Evolutionary conservation across 1,140 invertebrate genomes (phyloP).

Genomic region (Chymomyza costata): DNA sequence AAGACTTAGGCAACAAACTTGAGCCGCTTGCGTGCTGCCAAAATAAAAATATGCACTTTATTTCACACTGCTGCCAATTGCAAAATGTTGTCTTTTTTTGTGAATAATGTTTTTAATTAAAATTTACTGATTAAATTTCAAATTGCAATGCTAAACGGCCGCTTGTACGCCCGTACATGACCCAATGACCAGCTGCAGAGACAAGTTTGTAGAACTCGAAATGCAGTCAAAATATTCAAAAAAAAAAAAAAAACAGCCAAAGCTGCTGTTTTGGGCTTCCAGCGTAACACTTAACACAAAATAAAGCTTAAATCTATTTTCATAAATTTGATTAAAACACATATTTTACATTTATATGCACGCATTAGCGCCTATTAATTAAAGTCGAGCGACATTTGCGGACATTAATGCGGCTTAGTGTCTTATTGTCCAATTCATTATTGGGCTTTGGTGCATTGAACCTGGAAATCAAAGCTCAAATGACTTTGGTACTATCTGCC

Average conservation of each 20-base stretch:
- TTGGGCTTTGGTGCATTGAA: slow-evolving; percentile 30
- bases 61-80: slow-evolving; percentile 32
- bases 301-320: too few species aligned
- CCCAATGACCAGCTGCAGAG: slow-evolving; percentile 46
- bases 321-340: too few species aligned
- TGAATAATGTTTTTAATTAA: slow-evolving; percentile 59
- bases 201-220: too few species aligned
- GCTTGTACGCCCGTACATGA: slow-evolving; percentile 28
- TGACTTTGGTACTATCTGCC: too few species aligned
- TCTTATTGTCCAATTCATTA: too few species aligned
- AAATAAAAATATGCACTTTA: slow-evolving; percentile 45
- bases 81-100: too few species aligned
- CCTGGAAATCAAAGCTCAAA: slow-evolving; percentile 26
- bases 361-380: too few species aligned
- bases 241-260: not conserved
- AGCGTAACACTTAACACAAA: too few species aligned
- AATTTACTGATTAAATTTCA: slow-evolving; percentile 46
- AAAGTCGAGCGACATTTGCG: slow-evolving; percentile 14
- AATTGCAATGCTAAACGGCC: slow-evolving; percentile 16
- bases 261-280: too few species aligned
- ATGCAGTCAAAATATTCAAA: too few species aligned
- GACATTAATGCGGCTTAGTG: slow-evolving; percentile 34
- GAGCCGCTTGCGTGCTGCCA: not conserved
- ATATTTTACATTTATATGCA: too few species aligned
- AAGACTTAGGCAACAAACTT: slow-evolving; percentile 5